phyloP scores from a whole-genome alignment of 2,113 vertebrate genomes.

The Hypanus sabinus region DNA sequence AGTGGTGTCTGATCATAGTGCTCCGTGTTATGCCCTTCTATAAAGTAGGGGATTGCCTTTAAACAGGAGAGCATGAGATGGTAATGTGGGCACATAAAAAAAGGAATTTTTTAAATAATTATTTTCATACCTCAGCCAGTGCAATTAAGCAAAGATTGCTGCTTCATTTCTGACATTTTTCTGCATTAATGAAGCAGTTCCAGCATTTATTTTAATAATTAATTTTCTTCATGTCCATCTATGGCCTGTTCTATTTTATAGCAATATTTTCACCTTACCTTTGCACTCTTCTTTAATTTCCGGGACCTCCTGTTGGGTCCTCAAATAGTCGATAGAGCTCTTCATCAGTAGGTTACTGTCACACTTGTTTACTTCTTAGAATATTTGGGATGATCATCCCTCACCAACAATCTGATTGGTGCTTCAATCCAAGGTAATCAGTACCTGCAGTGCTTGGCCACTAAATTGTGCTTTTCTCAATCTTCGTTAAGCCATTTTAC shows the following conservation, averaged over 20 bases:
- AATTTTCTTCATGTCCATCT: background rate
- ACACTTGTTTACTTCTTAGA: conserved; percentile 12
- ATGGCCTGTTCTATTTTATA: background rate
- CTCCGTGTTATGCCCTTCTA: background rate
- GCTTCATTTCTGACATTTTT: background rate
- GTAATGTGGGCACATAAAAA: background rate
- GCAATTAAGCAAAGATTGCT: too few relatives aligned
- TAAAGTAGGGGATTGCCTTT: background rate
- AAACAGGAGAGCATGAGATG: conserved; percentile 11
- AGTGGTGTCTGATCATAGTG: background rate
- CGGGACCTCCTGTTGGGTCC: conserved; percentile 6
- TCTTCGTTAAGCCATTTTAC: conserved; percentile 32
- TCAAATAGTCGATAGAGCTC: conserved; percentile 29
- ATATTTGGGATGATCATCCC: conserved; percentile 25
- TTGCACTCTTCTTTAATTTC: conserved; percentile 27
- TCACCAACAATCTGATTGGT: conserved; percentile 29
- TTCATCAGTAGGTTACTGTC: conserved; percentile 4
- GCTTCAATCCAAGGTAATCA: conserved; percentile 33
- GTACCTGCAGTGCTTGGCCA: conserved; percentile 27
- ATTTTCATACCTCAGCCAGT: background rate
- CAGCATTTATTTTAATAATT: too few relatives aligned
- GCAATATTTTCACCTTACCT: conserved; percentile 24
- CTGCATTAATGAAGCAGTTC: background rate
- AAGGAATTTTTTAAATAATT: background rate
- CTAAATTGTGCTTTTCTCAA: conserved; percentile 32